Base-by-base conservation (phyloP, 1,140 invertebrate genomes). In the Battus philenor region DNA sequence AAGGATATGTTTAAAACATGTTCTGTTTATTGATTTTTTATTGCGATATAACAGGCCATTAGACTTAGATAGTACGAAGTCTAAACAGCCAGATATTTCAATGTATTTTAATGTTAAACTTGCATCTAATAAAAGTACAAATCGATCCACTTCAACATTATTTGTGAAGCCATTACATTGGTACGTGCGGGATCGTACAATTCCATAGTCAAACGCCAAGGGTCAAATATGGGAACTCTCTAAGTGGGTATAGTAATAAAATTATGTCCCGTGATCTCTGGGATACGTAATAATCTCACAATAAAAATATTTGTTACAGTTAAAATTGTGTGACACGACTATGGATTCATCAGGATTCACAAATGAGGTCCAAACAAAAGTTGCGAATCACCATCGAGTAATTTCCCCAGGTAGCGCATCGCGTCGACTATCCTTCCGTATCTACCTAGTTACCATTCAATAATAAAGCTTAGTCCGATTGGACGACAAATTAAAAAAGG, bases 241-340 rank as follows among this genome's bases (percentile, higher is more conserved):
- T 13, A 24, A 41, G 20, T n/a, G 7, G 39, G 36, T 22, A 11
- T 12, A n/a, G 26, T 48, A 48, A 43, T 48, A 43, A 33, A 48
- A 48, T 48, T 43, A 48, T 41, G 17, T 22, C 27, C 36, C 29
- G 8, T 33, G 36, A 48, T 36, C 46, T 39, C 45, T 24, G 13
- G 36, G 18, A 43, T 48, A 17, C 30, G 16, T 41, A 43, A 41
- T 9, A 15, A 6, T 2, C 15, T 8, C n/a, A n/a, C n/a, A n/a
- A n/a, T n/a, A n/a, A n/a, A n/a, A n/a, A n/a, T n/a, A n/a, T n/a
- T n/a, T n/a, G n/a, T n/a, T n/a, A n/a, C n/a, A n/a, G n/a, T n/a
- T n/a, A n/a, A n/a, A n/a, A n/a, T n/a, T n/a, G n/a, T n/a, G n/a
- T n/a, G n/a, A n/a, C n/a, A n/a, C n/a, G n/a, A n/a, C n/a, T n/a